phyloP scores from a whole-genome alignment of 2,888 invertebrate genomes.

The Orthosia incerta region DNA sequence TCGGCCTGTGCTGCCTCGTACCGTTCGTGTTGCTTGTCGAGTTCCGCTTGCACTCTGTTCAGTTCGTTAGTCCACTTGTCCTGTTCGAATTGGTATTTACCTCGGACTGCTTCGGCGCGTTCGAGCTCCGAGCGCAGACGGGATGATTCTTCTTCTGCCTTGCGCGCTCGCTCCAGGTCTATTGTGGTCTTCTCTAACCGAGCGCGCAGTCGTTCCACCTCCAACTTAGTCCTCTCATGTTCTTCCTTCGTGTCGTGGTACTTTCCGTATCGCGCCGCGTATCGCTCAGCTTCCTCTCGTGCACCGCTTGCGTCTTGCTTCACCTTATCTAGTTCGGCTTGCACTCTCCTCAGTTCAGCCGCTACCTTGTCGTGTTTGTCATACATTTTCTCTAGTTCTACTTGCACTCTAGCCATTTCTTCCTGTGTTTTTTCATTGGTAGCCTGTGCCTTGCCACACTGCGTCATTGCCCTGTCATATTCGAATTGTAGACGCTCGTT shows the following conservation, averaged over 20 bases:
- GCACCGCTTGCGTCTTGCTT: conserved; percentile 94
- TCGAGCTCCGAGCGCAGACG: conserved; percentile 93
- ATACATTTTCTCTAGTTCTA: conserved; percentile 97
- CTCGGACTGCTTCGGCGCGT: conserved; percentile 93
- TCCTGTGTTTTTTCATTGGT: conserved; percentile 97
- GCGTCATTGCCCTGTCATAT: conserved; percentile 96
- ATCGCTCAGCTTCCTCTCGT: conserved; percentile 94
- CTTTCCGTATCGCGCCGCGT: conserved; percentile 93
- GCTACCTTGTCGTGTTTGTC: conserved; percentile 97
- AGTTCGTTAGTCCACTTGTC: conserved; percentile 91
- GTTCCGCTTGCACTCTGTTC: conserved; percentile 94
- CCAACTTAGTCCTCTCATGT: conserved; percentile 94
- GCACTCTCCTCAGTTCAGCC: conserved; percentile 95
- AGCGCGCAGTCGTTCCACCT: conserved; percentile 95
- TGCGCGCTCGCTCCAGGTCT: conserved; percentile 94
- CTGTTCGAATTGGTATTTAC: conserved; percentile 91
- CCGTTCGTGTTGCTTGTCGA: conserved; percentile 94
- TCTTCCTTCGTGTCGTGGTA: conserved; percentile 95
- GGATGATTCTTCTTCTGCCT: conserved; percentile 92
- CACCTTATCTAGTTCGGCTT: conserved; percentile 94
- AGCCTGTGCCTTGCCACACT: conserved; percentile 95
- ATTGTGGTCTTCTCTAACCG: conserved; percentile 95
- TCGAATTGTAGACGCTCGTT: conserved; percentile 96
- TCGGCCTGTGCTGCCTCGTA: conserved; percentile 94
- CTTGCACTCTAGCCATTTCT: conserved; percentile 96